Conservation (phyloP, 2,113 vertebrate genomes). For the Scomber colias region DNA sequence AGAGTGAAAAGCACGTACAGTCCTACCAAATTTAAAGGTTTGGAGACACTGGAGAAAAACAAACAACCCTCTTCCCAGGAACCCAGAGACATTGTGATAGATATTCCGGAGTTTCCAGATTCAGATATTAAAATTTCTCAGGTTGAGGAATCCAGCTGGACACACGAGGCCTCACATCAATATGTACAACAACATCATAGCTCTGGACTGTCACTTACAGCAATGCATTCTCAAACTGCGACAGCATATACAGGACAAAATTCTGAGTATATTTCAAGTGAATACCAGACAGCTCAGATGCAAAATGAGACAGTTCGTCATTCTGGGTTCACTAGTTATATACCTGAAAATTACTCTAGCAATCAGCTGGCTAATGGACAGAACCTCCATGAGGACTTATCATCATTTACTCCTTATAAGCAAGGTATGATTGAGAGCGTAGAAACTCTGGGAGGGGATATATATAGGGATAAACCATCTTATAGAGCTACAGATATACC, state of each 20-base stretch:
- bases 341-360: constrained; percentile 52
- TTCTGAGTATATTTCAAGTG: constrained; percentile 55
- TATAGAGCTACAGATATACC: constrained; percentile 44
- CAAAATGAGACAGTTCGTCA: constrained; percentile 59
- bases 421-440: constrained; percentile 35
- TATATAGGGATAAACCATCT: constrained; percentile 30
- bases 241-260: constrained; percentile 47
- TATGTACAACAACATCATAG: constrained; percentile 54
- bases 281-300: constrained; percentile 71
- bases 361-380: constrained; percentile 73
- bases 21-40: constrained; percentile 83
- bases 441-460: constrained; percentile 31
- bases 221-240: constrained; percentile 42
- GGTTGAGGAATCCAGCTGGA: constrained; percentile 36
- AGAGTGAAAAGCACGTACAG: constrained; percentile 93
- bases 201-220: constrained; percentile 30
- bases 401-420: constrained; percentile 59
- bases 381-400: constrained; percentile 59
- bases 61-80: constrained; percentile 78
- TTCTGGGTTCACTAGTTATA: constrained; percentile 57
- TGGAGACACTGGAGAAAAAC: constrained; percentile 80
- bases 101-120: constrained; percentile 69
- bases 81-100: constrained; percentile 72
- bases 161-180: constrained; percentile 34
- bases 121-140: constrained; percentile 49